These are phyloP conservation scores for Hippocampus guttulatus DNA, from an alignment of 2,113 vertebrate species.

Conservation along the genomic window DNA sequence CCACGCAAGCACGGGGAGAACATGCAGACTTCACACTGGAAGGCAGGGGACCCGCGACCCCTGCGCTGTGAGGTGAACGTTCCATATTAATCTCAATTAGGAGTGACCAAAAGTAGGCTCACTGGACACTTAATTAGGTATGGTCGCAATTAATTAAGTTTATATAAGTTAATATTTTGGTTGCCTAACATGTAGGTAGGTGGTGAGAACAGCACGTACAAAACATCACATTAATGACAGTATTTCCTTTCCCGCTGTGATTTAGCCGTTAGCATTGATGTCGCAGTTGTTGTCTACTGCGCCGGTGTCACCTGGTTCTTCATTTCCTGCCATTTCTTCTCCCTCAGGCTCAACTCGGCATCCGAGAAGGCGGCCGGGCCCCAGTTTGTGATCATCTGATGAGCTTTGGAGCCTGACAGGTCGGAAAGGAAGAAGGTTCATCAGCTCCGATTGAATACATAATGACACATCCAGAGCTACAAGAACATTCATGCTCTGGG, in stretches of 20 bases:
- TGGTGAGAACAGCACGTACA: neutral
- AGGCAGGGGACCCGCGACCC: no score
- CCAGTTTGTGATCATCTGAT: slow-evolving; percentile 88
- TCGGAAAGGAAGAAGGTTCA: slow-evolving; percentile 2
- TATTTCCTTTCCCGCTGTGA: neutral
- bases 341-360: slow-evolving; percentile 80
- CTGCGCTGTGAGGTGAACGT: no score
- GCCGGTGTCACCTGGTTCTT: slow-evolving; percentile 71
- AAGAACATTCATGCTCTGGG: no score
- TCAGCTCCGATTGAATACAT: no score
- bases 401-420: slow-evolving; percentile 80
- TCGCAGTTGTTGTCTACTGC: slow-evolving; percentile 28
- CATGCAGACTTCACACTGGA: no score
- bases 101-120: neutral
- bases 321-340: slow-evolving; percentile 87
- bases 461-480: no score
- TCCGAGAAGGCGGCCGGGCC: slow-evolving; percentile 88
- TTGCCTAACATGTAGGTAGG: neutral
- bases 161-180: neutral
- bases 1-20: no score
- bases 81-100: neutral
- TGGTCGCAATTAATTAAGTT: neutral
- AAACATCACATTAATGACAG: neutral
- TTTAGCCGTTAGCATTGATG: neutral
- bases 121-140: neutral